Base-by-base conservation (phyloP, 2,888 invertebrate species). In the Ashinkailepas kermadecensis region DNA sequence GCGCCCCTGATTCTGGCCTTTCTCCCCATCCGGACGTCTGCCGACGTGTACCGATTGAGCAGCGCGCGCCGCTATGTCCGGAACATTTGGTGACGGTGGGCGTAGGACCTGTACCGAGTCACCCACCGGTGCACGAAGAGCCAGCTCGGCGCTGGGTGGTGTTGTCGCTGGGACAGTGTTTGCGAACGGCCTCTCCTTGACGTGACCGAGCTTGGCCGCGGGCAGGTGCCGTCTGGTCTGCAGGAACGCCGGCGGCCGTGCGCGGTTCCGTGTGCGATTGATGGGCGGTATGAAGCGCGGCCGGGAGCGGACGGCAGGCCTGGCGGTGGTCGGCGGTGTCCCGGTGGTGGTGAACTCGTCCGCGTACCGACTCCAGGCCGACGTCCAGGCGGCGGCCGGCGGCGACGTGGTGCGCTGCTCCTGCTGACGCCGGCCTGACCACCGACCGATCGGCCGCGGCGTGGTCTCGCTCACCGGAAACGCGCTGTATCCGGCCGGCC, bases 261-360 rank as follows among this genome's bases (percentile, higher is more conserved):
- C 0, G 2, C 74, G 74, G 18, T 56, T 39, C 74, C 74, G 54
- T 21, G 21, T 54, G 21, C 74, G 54, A 21, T 74, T 74, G 56
- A 54, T 74, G 21, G 74, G 74, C 21, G 74, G 74, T 21, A 74
- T 74, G 74, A 74, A 74, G 74, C 54, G 18, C 3, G 74, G 74
- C 8, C 74, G 74, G 10, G 54, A 74, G 54, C 74, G 74, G 21
- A 18, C 21, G 21, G 21, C 10, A 9, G 54, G 54, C 54, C 56
- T 0, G 21, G 12, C 54, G 1, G 56, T 74, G 56, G 21, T 21
- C 1, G 62, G 3, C 54, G 74, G 74, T 23, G 21, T 10, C 56
- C 21, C 18, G 10, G 74, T 74, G 21, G 74, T 74, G 21, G 74
- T 74, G 54, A 74, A 74, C 74, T 74, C 74, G 21, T 74, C 56